These are phyloP conservation scores for Anguilla anguilla DNA, from an alignment of 2,797 vertebrate species.

Conservation along the genomic window DNA sequence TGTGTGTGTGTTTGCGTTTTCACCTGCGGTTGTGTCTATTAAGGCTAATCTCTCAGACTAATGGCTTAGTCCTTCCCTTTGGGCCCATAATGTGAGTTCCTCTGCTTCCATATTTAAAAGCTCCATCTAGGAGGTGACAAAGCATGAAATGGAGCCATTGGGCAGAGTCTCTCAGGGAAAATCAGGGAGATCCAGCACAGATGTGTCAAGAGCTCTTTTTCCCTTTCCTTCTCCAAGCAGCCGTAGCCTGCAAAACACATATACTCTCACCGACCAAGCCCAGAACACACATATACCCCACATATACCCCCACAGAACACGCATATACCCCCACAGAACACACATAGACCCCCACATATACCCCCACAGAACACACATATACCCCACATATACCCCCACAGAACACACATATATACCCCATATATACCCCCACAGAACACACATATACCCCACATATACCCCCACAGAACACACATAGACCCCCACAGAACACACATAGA, in stretches of 20 bases:
- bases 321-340: not conserved
- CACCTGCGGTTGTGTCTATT: constrained; percentile 33
- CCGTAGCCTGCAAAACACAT: not conserved
- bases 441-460: not conserved
- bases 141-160: constrained; percentile 65
- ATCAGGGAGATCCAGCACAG: constrained; percentile 31
- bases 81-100: constrained; percentile 45
- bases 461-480: not conserved
- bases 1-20: constrained; percentile 19
- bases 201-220: constrained; percentile 27
- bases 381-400: not conserved
- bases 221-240: not conserved
- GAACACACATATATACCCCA: not conserved
- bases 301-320: not conserved
- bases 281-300: not conserved
- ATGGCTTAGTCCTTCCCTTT: constrained; percentile 49
- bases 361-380: too few relatives aligned
- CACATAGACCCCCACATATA: not conserved
- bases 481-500: not conserved
- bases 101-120: constrained; percentile 54
- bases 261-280: not conserved
- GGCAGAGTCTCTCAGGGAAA: constrained; percentile 48
- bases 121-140: constrained; percentile 66
- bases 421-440: not conserved
- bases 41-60: constrained; percentile 63